These are phyloP conservation scores for Nymphalis c-album DNA, from an alignment of 2,888 invertebrate species.

Conservation along the genomic window DNA sequence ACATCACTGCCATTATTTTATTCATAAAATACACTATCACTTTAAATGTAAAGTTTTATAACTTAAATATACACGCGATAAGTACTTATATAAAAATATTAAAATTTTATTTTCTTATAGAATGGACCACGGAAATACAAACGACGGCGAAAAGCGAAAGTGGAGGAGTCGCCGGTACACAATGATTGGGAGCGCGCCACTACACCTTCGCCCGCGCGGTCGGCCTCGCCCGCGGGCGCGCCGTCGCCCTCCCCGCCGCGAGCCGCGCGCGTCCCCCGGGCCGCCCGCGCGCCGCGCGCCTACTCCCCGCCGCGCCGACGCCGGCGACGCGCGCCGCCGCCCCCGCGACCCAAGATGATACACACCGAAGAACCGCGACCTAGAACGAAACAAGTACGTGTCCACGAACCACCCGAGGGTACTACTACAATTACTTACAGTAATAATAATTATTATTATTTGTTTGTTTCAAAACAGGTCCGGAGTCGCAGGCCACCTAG, in stretches of 20 bases:
- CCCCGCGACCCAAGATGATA: constrained; percentile 86
- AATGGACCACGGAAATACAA: constrained; percentile 90
- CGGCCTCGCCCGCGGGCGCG: constrained; percentile 47
- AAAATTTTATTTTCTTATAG: constrained; percentile 51
- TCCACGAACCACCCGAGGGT: neutral
- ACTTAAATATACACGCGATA: no score
- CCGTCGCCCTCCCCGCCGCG: constrained; percentile 44
- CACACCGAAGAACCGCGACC: constrained; percentile 85
- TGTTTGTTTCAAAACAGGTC: constrained; percentile 43
- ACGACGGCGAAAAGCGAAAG: constrained; percentile 87
- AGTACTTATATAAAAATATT: neutral
- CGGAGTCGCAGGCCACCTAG: constrained; percentile 62
- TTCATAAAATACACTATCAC: no score
- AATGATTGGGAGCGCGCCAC: constrained; percentile 37
- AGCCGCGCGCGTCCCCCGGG: constrained; percentile 43
- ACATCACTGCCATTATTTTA: no score
- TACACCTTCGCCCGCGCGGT: constrained; percentile 47
- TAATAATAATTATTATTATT: no score
- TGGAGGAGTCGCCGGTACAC: constrained; percentile 51
- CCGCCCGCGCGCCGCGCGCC: constrained; percentile 52
- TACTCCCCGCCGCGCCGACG: constrained; percentile 48
- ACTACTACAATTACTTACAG: no score
- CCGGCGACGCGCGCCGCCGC: constrained; percentile 61
- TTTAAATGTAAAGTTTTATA: no score
- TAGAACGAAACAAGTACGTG: constrained; percentile 83